Percentiles rank a stretch among this genome's conserved stretches.
These are phyloP conservation scores for Myzus persicae DNA, from an alignment of 1,140 invertebrate genomes.

Conservation along the genomic window DNA sequence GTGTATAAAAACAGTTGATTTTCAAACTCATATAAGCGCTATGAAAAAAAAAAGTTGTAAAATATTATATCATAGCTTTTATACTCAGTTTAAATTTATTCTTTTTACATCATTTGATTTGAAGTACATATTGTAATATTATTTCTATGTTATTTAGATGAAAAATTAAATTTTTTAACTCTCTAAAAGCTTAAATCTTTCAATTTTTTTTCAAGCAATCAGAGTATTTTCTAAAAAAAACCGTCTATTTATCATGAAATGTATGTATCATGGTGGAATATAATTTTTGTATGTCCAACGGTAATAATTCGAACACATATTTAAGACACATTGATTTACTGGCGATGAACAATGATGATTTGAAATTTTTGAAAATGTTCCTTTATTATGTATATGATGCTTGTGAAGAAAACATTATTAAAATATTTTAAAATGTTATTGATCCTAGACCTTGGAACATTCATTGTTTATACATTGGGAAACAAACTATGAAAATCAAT, in stretches of 20 bases:
- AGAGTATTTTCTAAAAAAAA: background rate
- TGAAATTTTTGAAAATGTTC: background rate
- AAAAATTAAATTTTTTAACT: background rate
- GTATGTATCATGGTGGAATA: background rate
- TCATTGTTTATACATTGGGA: no score
- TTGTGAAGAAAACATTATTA: background rate
- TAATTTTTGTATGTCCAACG: no score
- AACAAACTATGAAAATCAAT: background rate
- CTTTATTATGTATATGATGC: background rate
- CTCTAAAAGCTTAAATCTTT: background rate
- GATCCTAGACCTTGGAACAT: no score
- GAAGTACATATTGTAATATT: background rate
- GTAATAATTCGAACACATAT: background rate
- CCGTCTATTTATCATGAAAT: background rate
- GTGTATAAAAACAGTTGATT: background rate
- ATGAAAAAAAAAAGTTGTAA: background rate
- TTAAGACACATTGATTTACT: background rate
- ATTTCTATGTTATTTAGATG: background rate
- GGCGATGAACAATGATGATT: background rate
- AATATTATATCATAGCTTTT: background rate
- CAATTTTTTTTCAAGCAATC: background rate
- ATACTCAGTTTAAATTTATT: background rate
- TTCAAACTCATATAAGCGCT: background rate
- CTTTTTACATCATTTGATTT: background rate
- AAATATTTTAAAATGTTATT: background rate